Percentiles rank a stretch among this genome's conserved stretches.
Evolutionary conservation across 2,888 invertebrate species (phyloP).

Genomic region (Oegoconia quadripuncta): DNA sequence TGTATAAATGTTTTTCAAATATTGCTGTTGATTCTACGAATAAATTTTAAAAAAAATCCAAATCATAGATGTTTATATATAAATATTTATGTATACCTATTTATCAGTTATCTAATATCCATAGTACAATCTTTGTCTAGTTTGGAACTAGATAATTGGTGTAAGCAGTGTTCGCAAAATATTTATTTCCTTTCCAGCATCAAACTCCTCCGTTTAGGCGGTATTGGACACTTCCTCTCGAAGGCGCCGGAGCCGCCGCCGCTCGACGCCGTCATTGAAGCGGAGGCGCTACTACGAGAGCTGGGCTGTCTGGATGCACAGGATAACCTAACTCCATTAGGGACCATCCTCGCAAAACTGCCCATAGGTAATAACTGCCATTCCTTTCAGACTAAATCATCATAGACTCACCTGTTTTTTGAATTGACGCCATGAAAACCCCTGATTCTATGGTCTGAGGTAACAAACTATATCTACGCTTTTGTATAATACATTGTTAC

Average conservation of each 20-base stretch:
- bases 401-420: too few relatives aligned
- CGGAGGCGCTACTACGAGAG: conserved; percentile 90
- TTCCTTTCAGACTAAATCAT: too few relatives aligned
- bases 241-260: conserved; percentile 98
- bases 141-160: background rate
- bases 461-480: too few relatives aligned
- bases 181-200: conserved; percentile 40
- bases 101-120: background rate
- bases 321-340: conserved; percentile 95
- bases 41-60: too few relatives aligned
- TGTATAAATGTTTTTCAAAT: too few relatives aligned
- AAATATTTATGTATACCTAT: too few relatives aligned
- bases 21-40: too few relatives aligned
- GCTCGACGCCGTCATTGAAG: conserved; percentile 98
- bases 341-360: conserved; percentile 94
- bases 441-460: too few relatives aligned
- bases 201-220: conserved; percentile 91
- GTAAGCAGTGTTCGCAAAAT: background rate
- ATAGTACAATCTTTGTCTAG: background rate
- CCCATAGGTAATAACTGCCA: conserved; percentile 82
- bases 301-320: conserved; percentile 93
- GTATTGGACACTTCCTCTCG: conserved; percentile 95
- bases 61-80: too few relatives aligned
- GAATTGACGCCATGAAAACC: too few relatives aligned
- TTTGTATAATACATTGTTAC: too few relatives aligned